These are phyloP conservation scores for Caenorhabditis remanei DNA, from an alignment of 1,140 invertebrate genomes.

Conservation along the genomic window DNA sequence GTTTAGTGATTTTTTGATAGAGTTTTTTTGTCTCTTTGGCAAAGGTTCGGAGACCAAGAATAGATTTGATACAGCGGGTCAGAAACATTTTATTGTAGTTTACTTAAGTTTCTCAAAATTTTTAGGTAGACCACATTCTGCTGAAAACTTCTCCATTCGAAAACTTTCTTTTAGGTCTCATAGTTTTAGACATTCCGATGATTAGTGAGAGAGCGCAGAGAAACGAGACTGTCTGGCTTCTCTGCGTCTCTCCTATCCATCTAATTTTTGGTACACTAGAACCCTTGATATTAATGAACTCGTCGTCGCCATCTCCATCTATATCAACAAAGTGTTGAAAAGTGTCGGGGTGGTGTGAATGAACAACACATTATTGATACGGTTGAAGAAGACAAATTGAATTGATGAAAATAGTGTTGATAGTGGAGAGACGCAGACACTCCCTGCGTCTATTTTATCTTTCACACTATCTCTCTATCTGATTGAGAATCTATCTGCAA, in stretches of 20 bases:
- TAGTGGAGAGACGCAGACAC: constrained; percentile 11
- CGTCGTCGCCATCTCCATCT: not conserved
- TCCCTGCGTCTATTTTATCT: constrained; percentile 2
- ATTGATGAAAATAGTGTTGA: not conserved
- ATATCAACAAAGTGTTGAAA: constrained; percentile 13
- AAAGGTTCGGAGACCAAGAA: not conserved
- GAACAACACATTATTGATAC: constrained; percentile 34
- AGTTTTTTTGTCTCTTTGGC: not conserved
- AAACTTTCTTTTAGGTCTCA: not conserved
- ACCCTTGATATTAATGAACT: constrained; percentile 5
- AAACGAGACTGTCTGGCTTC: not conserved
- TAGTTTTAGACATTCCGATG: not conserved
- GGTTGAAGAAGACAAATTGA: constrained; percentile 35
- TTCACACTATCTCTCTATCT: not conserved
- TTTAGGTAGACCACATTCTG: not conserved
- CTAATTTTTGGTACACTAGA: not conserved
- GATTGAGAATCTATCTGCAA: constrained; percentile 1
- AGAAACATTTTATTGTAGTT: too few relatives aligned
- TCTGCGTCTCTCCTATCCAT: not conserved
- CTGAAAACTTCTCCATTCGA: not conserved
- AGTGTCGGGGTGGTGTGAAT: not conserved
- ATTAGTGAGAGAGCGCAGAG: not conserved
- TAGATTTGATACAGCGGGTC: not conserved
- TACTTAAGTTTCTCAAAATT: too few relatives aligned
- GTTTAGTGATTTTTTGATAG: not conserved